These are phyloP conservation scores for Zygogramma bicolorata DNA, from an alignment of 2,888 invertebrate species.

Conservation along the genomic window DNA sequence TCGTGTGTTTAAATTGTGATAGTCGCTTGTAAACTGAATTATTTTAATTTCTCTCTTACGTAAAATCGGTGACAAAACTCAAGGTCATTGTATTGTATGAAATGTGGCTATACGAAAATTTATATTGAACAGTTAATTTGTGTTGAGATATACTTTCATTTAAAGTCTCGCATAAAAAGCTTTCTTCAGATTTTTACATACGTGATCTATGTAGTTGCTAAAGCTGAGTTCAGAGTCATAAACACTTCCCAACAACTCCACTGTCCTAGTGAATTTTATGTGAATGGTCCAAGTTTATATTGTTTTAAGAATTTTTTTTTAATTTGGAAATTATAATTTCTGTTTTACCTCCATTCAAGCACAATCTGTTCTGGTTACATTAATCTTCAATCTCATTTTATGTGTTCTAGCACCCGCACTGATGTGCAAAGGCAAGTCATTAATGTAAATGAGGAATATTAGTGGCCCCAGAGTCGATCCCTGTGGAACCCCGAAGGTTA, in stretches of 20 bases:
- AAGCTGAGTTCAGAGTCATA: too few species aligned
- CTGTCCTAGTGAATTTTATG: background rate
- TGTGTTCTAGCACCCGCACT: background rate
- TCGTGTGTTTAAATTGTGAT: background rate
- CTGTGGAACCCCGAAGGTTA: background rate
- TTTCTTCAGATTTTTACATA: too few species aligned
- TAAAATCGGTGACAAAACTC: conserved; percentile 13
- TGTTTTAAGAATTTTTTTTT: background rate
- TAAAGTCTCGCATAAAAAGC: conserved; percentile 10
- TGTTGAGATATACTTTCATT: conserved; percentile 11
- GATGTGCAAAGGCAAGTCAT: too few species aligned
- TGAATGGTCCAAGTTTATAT: background rate
- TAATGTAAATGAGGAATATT: background rate
- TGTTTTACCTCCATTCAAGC: too few species aligned
- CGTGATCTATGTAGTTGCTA: too few species aligned
- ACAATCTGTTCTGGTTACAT: background rate
- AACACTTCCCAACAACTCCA: conserved; percentile 7
- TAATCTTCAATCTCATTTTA: background rate
- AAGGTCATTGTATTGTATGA: too few species aligned
- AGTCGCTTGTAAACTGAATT: conserved; percentile 14
- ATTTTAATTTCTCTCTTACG: background rate
- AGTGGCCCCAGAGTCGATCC: conserved; percentile 1
- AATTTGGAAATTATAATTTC: background rate
- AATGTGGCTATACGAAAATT: too few species aligned
- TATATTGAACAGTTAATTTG: conserved; percentile 4